Conservation (phyloP, 2,888 invertebrate genomes). For the Pedicia rivosa region DNA sequence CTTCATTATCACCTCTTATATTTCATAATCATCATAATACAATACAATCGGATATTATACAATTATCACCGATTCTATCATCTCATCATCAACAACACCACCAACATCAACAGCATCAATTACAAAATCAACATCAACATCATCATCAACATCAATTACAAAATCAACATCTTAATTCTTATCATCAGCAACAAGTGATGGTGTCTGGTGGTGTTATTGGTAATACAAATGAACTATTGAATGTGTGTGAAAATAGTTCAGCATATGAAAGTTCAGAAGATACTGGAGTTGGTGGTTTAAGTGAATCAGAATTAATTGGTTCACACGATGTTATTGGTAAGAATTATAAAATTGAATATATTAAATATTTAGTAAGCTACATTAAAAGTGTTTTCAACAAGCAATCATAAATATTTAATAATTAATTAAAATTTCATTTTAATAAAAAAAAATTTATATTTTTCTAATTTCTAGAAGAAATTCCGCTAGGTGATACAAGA, state of each 20-base stretch:
- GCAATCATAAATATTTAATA: no score
- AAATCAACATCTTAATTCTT: background rate
- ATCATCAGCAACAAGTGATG: background rate
- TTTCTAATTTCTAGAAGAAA: slow-evolving; percentile 37
- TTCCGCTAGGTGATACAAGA: slow-evolving; percentile 35
- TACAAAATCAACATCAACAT: slow-evolving; percentile 2
- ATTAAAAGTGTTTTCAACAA: no score
- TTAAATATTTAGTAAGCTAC: no score
- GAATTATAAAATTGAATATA: no score
- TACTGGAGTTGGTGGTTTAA: slow-evolving; percentile 39
- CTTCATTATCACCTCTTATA: background rate
- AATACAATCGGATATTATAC: no score
- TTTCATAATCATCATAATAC: slow-evolving; percentile 4
- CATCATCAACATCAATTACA: slow-evolving; percentile 12
- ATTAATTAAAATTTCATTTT: background rate
- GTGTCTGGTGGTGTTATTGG: background rate
- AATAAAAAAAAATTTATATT: slow-evolving; percentile 6
- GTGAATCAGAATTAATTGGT: slow-evolving; percentile 38
- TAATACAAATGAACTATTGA: slow-evolving; percentile 26
- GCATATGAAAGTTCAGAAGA: slow-evolving; percentile 47
- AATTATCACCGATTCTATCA: slow-evolving; percentile 1
- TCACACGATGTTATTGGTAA: slow-evolving; percentile 30
- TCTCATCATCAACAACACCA: slow-evolving; percentile 20
- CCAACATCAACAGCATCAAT: slow-evolving; percentile 12
- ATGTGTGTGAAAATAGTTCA: slow-evolving; percentile 42